Evolutionary conservation across 2,113 vertebrate genomes (phyloP).

Genomic region (Picathartes gymnocephalus): DNA sequence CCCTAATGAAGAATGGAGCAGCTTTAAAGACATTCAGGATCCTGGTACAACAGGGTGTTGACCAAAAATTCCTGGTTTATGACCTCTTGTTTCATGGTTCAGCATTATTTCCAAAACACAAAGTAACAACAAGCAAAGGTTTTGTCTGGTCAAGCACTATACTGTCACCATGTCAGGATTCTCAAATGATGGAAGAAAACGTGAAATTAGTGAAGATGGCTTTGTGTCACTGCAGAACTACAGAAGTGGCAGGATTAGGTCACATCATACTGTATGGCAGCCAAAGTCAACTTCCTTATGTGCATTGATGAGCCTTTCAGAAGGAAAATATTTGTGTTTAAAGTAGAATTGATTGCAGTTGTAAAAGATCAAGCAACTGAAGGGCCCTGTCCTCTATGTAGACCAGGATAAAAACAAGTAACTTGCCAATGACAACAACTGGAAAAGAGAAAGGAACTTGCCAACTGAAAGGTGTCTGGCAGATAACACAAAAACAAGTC

Average conservation of each 20-base stretch:
- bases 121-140: neutral
- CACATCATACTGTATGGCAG: neutral
- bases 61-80: neutral
- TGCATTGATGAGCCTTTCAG: neutral
- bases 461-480: slow-evolving; percentile 10
- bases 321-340: neutral
- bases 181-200: neutral
- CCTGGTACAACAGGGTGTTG: neutral
- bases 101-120: neutral
- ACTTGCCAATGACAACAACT: slow-evolving; percentile 28
- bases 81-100: neutral
- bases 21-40: neutral
- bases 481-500: slow-evolving; percentile 17
- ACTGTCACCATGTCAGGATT: neutral
- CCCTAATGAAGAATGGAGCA: neutral
- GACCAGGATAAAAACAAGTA: neutral
- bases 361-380: neutral
- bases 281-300: neutral
- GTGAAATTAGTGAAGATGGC: neutral
- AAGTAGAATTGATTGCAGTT: neutral
- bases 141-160: neutral
- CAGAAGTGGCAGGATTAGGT: neutral
- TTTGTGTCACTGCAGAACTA: neutral
- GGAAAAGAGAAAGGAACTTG: slow-evolving; percentile 12
- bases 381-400: neutral